A percentile compares a stretch with the other conserved stretches of the same genome.
Conservation (phyloP, 2,113 vertebrate species). For the Hippocampus comes region DNA sequence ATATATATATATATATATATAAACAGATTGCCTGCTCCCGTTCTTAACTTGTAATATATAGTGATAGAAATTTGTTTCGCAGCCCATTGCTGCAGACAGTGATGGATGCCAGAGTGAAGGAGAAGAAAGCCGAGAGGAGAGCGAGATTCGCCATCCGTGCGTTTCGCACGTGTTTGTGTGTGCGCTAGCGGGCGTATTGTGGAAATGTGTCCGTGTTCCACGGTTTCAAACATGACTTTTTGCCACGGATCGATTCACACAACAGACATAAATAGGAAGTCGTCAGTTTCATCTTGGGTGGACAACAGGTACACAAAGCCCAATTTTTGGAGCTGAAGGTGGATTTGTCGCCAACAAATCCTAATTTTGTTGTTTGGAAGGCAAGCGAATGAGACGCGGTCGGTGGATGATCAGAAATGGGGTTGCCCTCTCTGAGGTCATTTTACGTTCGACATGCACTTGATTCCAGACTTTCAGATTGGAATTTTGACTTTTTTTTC, state of each 20-base stretch:
- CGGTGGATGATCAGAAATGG: too few relatives aligned
- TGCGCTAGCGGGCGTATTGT: neutral
- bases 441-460: too few relatives aligned
- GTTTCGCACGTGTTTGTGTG: neutral
- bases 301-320: neutral
- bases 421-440: too few relatives aligned
- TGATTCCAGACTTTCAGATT: too few relatives aligned
- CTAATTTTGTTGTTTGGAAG: too few relatives aligned
- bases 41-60: slow-evolving; percentile 69
- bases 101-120: slow-evolving; percentile 59
- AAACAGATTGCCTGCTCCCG: slow-evolving; percentile 61
- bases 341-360: too few relatives aligned
- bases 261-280: neutral
- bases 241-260: neutral
- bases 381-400: too few relatives aligned
- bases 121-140: slow-evolving; percentile 19
- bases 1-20: slow-evolving; percentile 1
- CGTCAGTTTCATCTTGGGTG: neutral
- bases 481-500: too few relatives aligned
- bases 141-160: slow-evolving; percentile 1
- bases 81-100: slow-evolving; percentile 63
- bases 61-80: slow-evolving; percentile 67
- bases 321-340: too few relatives aligned
- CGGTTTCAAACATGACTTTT: neutral
- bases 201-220: slow-evolving; percentile 4